phyloP scores from a whole-genome alignment of 2,888 invertebrate species.

The Quadroppia sp. region DNA sequence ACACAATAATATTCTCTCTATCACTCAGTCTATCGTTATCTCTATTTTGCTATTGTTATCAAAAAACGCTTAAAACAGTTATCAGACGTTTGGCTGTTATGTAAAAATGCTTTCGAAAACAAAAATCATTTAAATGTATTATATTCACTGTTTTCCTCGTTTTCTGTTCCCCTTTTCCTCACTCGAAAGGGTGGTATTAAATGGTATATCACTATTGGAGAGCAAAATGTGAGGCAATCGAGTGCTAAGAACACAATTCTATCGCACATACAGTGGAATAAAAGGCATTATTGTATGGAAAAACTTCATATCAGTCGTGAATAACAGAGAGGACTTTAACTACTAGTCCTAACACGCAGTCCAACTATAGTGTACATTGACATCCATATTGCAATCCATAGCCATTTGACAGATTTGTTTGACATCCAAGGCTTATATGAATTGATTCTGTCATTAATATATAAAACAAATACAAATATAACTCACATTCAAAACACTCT shows the following conservation, averaged over 20 bases:
- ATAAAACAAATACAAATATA: not conserved
- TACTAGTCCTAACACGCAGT: constrained; percentile 20
- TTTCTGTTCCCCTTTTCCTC: not conserved
- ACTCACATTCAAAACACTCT: too few species aligned
- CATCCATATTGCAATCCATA: constrained; percentile 30
- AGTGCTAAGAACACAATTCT: not conserved
- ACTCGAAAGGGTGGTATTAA: constrained; percentile 29
- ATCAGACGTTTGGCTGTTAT: not conserved
- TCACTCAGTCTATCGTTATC: not conserved
- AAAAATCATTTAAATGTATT: constrained; percentile 26
- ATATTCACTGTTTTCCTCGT: not conserved
- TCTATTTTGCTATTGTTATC: constrained; percentile 1
- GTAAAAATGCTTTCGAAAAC: constrained; percentile 18
- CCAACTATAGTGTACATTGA: constrained; percentile 21
- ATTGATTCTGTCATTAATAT: constrained; percentile 6
- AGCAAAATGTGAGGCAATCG: not conserved
- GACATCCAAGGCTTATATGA: constrained; percentile 25
- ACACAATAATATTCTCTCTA: not conserved
- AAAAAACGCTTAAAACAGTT: not conserved
- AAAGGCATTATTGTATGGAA: constrained; percentile 23
- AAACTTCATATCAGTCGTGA: constrained; percentile 5
- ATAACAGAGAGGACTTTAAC: constrained; percentile 7
- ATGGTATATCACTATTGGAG: not conserved
- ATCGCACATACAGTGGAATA: not conserved
- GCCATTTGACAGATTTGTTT: constrained; percentile 30